Conservation (phyloP, 2,797 vertebrate species). For the Phalloptychus januarius region DNA sequence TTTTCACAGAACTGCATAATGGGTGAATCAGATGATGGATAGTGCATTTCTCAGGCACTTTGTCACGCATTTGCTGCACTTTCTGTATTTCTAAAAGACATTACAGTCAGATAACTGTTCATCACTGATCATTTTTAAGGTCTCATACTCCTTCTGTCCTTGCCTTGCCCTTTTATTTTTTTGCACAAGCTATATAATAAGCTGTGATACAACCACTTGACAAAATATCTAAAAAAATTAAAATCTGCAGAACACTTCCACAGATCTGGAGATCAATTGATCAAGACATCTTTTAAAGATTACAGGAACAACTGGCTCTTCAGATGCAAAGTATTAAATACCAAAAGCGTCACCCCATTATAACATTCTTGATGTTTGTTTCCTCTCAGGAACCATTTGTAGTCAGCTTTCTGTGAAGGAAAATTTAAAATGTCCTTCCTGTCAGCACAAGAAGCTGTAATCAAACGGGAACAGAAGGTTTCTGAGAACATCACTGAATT, state of each 20-base stretch:
- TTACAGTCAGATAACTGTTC: background rate
- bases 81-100: background rate
- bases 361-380: background rate
- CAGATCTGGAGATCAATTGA: background rate
- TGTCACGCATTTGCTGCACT: background rate
- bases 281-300: background rate
- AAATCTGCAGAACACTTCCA: background rate
- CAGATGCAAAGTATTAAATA: background rate
- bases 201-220: background rate
- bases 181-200: background rate
- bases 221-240: background rate
- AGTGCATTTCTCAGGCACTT: background rate
- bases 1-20: background rate
- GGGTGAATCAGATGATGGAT: background rate
- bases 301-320: background rate
- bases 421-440: slow-evolving; percentile 5
- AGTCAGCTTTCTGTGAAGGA: background rate
- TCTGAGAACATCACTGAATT: slow-evolving; percentile 16
- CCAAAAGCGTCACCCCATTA: background rate
- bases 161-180: background rate
- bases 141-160: background rate
- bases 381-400: background rate
- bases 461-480: background rate
- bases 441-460: slow-evolving; percentile 2
- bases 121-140: background rate